These are phyloP conservation scores for Fulmarus glacialis DNA, from an alignment of 2,113 vertebrate genomes.

Conservation along the genomic window DNA sequence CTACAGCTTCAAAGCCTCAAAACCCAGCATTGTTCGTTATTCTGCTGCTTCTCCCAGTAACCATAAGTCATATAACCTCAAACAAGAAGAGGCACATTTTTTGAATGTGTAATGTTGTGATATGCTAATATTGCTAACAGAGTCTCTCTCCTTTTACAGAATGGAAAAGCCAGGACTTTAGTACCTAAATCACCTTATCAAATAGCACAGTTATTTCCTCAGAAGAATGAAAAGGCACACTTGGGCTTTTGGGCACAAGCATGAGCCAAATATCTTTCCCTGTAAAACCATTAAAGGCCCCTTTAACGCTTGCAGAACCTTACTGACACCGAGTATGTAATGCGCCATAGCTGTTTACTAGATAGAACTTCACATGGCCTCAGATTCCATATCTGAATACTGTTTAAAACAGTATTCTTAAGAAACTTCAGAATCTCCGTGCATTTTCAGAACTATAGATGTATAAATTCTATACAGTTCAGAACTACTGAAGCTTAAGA, in stretches of 20 bases:
- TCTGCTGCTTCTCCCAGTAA: not conserved
- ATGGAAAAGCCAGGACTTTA: not conserved
- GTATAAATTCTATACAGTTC: not conserved
- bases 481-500: not conserved
- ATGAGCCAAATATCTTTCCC: not conserved
- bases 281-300: not conserved
- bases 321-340: not conserved
- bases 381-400: not conserved
- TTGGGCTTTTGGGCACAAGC: not conserved
- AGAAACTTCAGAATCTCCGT: not conserved
- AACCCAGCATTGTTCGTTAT: not conserved
- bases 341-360: not conserved
- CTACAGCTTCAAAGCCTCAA: not conserved
- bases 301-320: not conserved
- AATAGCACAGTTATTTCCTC: not conserved
- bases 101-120: not conserved
- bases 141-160: not conserved
- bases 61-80: not conserved
- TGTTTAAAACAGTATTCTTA: not conserved
- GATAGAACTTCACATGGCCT: not conserved
- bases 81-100: not conserved
- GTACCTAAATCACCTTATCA: not conserved
- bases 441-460: not conserved
- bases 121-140: not conserved
- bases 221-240: not conserved